A percentile compares a stretch with the other conserved stretches of the same genome.
Conservation (phyloP, 2,797 vertebrate genomes). For the Coreius guichenoti region DNA sequence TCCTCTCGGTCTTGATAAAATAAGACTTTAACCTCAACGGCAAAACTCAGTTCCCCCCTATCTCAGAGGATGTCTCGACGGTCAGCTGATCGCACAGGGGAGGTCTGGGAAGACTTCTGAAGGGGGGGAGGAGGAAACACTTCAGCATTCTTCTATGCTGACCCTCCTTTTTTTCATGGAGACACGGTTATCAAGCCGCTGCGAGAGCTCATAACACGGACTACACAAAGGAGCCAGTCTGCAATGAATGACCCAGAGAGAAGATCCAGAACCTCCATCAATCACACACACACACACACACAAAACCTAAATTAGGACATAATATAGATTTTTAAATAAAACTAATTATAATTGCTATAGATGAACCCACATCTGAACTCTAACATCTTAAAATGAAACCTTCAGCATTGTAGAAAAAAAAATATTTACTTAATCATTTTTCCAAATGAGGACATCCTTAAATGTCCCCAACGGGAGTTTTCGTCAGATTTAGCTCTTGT, state of each 20-base stretch:
- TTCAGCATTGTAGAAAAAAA: neutral
- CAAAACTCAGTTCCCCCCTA: slow-evolving; percentile 57
- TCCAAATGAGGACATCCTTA: neutral
- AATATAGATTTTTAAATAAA: neutral
- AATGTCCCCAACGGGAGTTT: neutral
- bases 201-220: slow-evolving; percentile 75
- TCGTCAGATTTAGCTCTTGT: slow-evolving; percentile 8
- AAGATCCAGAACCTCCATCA: slow-evolving; percentile 70
- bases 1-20: slow-evolving; percentile 37
- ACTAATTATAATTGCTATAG: neutral
- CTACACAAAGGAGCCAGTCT: slow-evolving; percentile 76
- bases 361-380: neutral
- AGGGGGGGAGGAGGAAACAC: slow-evolving; percentile 55
- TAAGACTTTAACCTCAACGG: slow-evolving; percentile 62
- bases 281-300: slow-evolving; percentile 53
- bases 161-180: slow-evolving; percentile 79
- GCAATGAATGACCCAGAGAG: slow-evolving; percentile 68
- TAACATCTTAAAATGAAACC: neutral
- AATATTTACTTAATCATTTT: neutral
- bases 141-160: slow-evolving; percentile 78
- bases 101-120: slow-evolving; percentile 57
- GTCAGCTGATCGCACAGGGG: slow-evolving; percentile 75
- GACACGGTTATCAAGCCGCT: slow-evolving; percentile 84
- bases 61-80: slow-evolving; percentile 62
- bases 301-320: no score